These are phyloP conservation scores for Gymnorhina tibicen DNA, from an alignment of 2,113 vertebrate genomes.

Conservation along the genomic window DNA sequence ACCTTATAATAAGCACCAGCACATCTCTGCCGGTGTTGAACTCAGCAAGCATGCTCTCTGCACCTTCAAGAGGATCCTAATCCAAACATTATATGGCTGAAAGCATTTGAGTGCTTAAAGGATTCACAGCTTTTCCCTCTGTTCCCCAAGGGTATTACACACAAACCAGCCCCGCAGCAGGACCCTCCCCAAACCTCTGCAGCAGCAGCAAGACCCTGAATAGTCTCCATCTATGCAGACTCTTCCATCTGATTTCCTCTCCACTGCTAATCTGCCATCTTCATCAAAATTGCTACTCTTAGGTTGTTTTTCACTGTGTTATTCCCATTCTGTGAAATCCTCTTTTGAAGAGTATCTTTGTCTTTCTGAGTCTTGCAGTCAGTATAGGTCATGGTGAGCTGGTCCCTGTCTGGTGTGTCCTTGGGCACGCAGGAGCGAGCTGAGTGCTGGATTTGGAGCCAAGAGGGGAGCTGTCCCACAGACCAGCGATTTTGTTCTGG, in stretches of 20 bases:
- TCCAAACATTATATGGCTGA: constrained; percentile 29
- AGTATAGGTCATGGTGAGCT: not conserved
- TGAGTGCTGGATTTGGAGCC: not conserved
- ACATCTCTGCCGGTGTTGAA: constrained; percentile 8
- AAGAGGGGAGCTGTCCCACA: not conserved
- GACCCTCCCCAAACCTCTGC: not conserved
- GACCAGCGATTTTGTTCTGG: not conserved
- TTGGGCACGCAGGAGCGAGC: not conserved
- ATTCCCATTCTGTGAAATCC: not conserved
- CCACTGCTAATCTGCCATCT: not conserved
- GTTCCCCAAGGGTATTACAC: not conserved
- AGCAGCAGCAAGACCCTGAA: not conserved
- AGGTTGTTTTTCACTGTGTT: not conserved
- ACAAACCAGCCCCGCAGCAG: not conserved
- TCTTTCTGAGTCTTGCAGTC: not conserved
- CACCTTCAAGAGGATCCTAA: constrained; percentile 40
- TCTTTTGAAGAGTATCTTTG: not conserved
- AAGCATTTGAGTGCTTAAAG: constrained; percentile 10
- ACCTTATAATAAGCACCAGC: not conserved
- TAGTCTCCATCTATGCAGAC: not conserved
- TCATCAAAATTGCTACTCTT: not conserved
- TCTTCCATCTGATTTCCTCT: not conserved
- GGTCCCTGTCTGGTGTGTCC: not conserved
- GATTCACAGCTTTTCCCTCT: constrained; percentile 4
- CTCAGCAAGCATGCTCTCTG: not conserved